Evolutionary conservation across 2,797 vertebrate species (phyloP), one percentile per base, ranked within the genome.

Genomic region (Hippoglossus hippoglossus): DNA sequence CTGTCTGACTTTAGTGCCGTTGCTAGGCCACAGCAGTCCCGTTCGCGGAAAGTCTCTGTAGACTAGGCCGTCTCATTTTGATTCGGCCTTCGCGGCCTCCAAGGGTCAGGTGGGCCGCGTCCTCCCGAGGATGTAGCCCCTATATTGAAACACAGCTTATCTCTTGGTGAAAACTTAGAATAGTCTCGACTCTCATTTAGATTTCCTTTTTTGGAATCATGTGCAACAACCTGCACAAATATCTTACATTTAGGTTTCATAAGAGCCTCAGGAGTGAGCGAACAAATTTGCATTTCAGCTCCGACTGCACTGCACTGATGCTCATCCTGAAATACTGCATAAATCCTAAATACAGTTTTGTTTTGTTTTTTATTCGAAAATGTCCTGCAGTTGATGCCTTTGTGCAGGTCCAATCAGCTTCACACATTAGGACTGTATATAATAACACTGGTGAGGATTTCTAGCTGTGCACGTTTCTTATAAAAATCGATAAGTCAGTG

Each of bases 371-470:
- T 19, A 57, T 46, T 70, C 41, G 44, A 34, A 73, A 57, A 70
- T 67, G 51, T 71, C 3, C 6, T 71, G 59, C 77, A 58, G 63
- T 63, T 18, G 19, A 55, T 49, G 56, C 39, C 34, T 79, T 55
- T 70, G 55, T 61, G 77, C 59, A 61, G 65, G 59, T 70, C 7
- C 53, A 66, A 81, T 73, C 31, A 56, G 59, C 69, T 67, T 66
- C 57, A 56, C 59, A 71, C 39, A 25, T 76, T 60, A 72, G 53
- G 19, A 76, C 74, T 85, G 87, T 86, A 90, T 46, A 3, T 46
- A 92, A 93, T 86, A 88, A 88, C 63, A 87, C 84, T 81, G 71
- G 60, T 68, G 78, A 77, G 81, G 71, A 77, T 83, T 74, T 84
- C 55, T 78, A 85, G 71, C 58, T 66, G 83, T 87, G 82, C 59